These are phyloP conservation scores for Sander lucioperca DNA, from an alignment of 2,113 vertebrate species.

Conservation along the genomic window DNA sequence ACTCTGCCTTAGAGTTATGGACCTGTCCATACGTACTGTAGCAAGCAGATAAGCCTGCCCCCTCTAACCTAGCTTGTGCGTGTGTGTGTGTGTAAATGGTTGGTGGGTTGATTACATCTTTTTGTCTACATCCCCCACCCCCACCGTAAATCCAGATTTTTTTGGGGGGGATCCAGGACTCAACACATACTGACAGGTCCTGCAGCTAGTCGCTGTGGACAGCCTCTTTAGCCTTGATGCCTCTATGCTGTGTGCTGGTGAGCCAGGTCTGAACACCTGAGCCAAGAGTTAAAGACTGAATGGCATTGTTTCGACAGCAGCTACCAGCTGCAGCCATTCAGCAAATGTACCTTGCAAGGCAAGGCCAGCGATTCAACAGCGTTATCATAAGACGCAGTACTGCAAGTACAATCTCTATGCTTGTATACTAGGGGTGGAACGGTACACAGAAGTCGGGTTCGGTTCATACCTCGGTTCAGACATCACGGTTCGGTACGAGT, in stretches of 20 bases:
- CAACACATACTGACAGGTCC: conserved; percentile 21
- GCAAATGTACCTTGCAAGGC: conserved; percentile 4
- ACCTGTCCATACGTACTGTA: conserved; percentile 56
- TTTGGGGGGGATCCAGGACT: conserved; percentile 19
- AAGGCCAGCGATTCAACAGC: conserved; percentile 6
- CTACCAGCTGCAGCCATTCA: conserved; percentile 39
- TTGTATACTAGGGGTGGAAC: too few species aligned
- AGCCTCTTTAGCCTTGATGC: conserved; percentile 38
- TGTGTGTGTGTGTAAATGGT: conserved; percentile 33
- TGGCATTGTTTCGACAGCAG: conserved; percentile 49
- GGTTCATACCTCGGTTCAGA: too few species aligned
- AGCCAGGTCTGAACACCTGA: conserved; percentile 52
- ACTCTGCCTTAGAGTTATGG: conserved; percentile 42
- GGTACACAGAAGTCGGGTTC: too few species aligned
- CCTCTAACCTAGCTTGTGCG: not conserved
- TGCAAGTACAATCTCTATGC: not conserved
- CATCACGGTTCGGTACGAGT: too few species aligned
- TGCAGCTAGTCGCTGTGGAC: conserved; percentile 32
- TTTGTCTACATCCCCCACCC: not conserved
- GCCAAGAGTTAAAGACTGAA: conserved; percentile 59
- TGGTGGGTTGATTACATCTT: conserved; percentile 46
- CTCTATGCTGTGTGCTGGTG: conserved; percentile 25
- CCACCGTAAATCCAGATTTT: conserved; percentile 11
- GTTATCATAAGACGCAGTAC: conserved; percentile 13
- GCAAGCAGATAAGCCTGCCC: conserved; percentile 48